Evolutionary conservation across 2,888 invertebrate genomes (phyloP), one percentile per base, ranked within the genome.

Genomic region (Drosophila paranaensis): DNA sequence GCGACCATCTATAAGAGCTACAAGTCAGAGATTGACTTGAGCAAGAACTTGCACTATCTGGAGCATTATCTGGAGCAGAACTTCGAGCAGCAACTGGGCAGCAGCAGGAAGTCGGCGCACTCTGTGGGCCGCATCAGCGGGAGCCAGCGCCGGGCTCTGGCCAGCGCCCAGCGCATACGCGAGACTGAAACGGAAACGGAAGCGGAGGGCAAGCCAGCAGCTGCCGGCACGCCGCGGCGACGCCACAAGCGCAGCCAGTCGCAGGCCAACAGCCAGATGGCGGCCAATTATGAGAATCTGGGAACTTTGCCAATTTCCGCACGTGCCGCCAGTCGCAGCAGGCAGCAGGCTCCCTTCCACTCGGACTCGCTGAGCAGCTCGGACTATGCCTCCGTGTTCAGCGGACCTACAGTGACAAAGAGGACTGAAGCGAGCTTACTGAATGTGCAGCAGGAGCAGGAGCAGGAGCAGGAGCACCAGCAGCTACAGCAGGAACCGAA

Each of bases 331-430:
- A 37, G 46, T 33, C 43, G 37, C 27, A 20, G 14, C 76, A 81
- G 20, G 20, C 20, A 20, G 20, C 20, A 61, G 64, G 74, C 62
- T 10, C 43, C 60, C 27, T 40, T 82, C 64, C 79, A 82, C 30
- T 92, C 93, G 4, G 93, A 92, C 50, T 93, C 93, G 4, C 63
- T 93, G 56, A 93, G 93, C 78, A 93, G 93, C 72, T 92, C 92
- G 56, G 93, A 93, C 65, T 93, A 93, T 69, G 93, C 93, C 11
- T 93, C 93, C 0, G 93, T 93, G 0, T 93, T 92, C 53, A 93
- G 93, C 66, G 93, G 92, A 0, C 90, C 91, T 3, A 66, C 42
- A 6, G 10, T 30, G 1, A 14, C 27, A 0, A 54, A 53, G 4
- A 25, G 33, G 16, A 13, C 62, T 33, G 55, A 25, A 13, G 13